These are phyloP conservation scores for Nyctibius bracteatus DNA, from an alignment of 2,113 vertebrate genomes.

Conservation along the genomic window DNA sequence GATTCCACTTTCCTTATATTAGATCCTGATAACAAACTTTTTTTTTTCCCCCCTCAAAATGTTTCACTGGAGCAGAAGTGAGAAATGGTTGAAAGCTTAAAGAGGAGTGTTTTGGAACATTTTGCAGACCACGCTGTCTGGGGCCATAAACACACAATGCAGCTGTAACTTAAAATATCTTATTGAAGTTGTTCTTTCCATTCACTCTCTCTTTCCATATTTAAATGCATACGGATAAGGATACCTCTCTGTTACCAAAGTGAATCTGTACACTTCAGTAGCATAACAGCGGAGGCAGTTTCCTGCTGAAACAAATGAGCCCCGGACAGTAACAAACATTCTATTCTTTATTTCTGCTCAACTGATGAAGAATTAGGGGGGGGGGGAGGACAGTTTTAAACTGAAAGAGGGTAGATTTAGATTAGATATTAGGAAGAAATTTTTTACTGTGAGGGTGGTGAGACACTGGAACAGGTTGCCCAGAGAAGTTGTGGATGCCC, in stretches of 20 bases:
- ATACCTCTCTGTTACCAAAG: neutral
- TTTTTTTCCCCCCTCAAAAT: neutral
- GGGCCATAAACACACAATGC: neutral
- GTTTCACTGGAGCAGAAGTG: neutral
- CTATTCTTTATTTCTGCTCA: neutral
- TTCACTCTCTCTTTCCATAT: slow-evolving; percentile 9
- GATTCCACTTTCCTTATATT: neutral
- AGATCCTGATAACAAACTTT: neutral
- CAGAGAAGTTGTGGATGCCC: too few species aligned
- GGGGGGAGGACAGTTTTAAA: too few species aligned
- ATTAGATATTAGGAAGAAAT: too few species aligned
- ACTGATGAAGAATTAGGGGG: neutral
- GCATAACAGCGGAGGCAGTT: neutral
- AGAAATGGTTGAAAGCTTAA: neutral
- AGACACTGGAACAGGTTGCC: too few species aligned
- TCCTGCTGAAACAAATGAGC: neutral
- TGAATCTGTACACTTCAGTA: slow-evolving; percentile 14
- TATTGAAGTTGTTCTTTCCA: slow-evolving; percentile 41
- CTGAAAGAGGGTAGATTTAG: too few species aligned
- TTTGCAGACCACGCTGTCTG: neutral
- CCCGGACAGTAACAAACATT: neutral
- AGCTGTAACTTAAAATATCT: slow-evolving; percentile 31
- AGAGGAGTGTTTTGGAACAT: slow-evolving; percentile 22
- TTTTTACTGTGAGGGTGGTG: too few species aligned
- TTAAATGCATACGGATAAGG: slow-evolving; percentile 27